phyloP scores from a whole-genome alignment of 2,888 invertebrate genomes.

The Drosophila helvetica region DNA sequence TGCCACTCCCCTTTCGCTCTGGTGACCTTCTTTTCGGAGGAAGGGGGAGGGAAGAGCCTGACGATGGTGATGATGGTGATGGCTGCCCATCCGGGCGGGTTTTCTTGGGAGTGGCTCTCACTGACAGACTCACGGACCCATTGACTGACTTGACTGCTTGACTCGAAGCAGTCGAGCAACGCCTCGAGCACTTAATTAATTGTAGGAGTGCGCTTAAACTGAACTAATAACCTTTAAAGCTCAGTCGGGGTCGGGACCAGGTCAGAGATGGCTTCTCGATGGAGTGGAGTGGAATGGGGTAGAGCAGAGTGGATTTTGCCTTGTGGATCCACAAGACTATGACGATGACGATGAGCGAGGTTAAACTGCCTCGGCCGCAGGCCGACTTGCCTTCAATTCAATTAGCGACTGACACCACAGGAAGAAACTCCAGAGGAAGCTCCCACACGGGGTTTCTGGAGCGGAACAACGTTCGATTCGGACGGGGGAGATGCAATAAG shows the following conservation, averaged over 20 bases:
- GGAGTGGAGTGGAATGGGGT: conserved; percentile 4
- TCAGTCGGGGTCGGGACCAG: conserved; percentile 14
- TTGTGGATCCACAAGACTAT: neutral
- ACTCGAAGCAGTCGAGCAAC: conserved; percentile 41
- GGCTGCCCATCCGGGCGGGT: conserved; percentile 22
- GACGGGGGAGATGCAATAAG: neutral
- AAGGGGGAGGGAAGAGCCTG: conserved; percentile 1
- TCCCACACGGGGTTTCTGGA: too few species aligned
- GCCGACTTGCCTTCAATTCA: conserved; percentile 59
- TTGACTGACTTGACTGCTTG: conserved; percentile 43
- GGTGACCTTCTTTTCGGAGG: conserved; percentile 66
- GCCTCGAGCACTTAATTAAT: conserved; percentile 77
- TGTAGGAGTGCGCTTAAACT: conserved; percentile 74
- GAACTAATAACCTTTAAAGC: conserved; percentile 76
- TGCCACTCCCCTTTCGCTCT: conserved; percentile 22
- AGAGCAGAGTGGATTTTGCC: conserved; percentile 5
- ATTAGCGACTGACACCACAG: conserved; percentile 62
- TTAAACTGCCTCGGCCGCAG: conserved; percentile 67
- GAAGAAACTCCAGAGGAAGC: neutral
- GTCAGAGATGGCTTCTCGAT: conserved; percentile 7
- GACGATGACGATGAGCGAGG: conserved; percentile 22
- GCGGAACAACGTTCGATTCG: neutral
- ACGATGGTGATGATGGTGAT: conserved; percentile 26
- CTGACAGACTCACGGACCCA: conserved; percentile 31
- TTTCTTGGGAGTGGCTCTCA: conserved; percentile 47